These are phyloP conservation scores for Hyperoplus immaculatus DNA, from an alignment of 2,797 vertebrate genomes.

Conservation along the genomic window DNA sequence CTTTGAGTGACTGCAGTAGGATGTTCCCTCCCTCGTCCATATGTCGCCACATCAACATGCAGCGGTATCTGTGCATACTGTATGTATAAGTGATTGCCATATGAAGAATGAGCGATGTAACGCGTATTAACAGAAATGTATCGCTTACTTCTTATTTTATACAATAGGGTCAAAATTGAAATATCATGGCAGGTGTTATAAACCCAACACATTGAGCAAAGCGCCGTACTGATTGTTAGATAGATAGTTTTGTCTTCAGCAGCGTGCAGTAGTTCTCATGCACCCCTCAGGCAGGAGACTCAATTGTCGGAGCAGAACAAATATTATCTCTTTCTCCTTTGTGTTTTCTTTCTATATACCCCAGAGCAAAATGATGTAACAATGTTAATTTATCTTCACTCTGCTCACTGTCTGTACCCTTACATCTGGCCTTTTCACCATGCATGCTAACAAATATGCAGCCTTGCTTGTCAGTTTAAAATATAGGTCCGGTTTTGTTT, in stretches of 20 bases:
- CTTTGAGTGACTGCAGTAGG: no score
- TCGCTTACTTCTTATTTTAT: background rate
- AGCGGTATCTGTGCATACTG: no score
- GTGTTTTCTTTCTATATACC: conserved; percentile 46
- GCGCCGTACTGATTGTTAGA: conserved; percentile 40
- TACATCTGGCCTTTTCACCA: background rate
- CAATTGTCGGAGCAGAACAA: conserved; percentile 58
- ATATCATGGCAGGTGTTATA: conserved; percentile 65
- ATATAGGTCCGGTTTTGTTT: conserved; percentile 8
- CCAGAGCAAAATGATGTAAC: conserved; percentile 49
- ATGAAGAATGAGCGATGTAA: no score
- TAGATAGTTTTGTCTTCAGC: conserved; percentile 38
- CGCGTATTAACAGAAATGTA: no score
- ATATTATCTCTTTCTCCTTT: conserved; percentile 54
- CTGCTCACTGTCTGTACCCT: conserved; percentile 17
- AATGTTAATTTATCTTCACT: conserved; percentile 56
- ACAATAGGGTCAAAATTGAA: conserved; percentile 63
- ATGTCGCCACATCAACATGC: no score
- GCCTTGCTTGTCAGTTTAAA: conserved; percentile 26
- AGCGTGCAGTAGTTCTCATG: conserved; percentile 33
- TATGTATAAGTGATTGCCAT: no score
- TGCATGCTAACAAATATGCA: conserved; percentile 30
- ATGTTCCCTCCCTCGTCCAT: no score
- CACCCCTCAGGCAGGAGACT: conserved; percentile 56
- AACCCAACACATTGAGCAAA: conserved; percentile 45